These are phyloP conservation scores for Leptatherina wallacei DNA, from an alignment of 2,797 vertebrate genomes.

Conservation along the genomic window DNA sequence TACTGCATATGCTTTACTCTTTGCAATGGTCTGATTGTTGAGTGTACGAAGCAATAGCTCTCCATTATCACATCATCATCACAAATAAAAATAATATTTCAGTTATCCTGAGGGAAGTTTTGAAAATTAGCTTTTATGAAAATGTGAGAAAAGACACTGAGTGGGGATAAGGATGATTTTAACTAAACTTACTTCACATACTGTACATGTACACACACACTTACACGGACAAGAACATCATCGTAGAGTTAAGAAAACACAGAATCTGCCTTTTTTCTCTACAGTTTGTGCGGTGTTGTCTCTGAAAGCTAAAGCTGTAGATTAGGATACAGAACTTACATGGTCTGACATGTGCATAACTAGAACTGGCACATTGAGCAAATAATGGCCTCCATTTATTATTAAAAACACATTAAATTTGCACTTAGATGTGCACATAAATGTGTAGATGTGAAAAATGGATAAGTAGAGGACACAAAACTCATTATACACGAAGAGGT, in stretches of 20 bases:
- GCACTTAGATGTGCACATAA: background rate
- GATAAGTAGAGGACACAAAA: slow-evolving; percentile 8
- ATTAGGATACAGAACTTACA: background rate
- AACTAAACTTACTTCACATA: background rate
- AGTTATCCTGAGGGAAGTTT: background rate
- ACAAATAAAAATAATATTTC: background rate
- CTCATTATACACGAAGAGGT: background rate
- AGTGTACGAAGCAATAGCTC: background rate
- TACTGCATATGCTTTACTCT: background rate
- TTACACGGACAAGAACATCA: background rate
- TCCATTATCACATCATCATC: background rate
- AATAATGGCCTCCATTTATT: background rate
- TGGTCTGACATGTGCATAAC: background rate
- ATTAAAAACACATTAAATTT: slow-evolving; percentile 2
- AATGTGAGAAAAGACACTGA: background rate
- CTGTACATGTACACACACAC: background rate
- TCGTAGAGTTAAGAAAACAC: background rate
- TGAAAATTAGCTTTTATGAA: background rate
- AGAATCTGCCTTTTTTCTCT: background rate
- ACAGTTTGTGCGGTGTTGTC: background rate
- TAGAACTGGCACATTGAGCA: background rate
- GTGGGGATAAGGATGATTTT: background rate
- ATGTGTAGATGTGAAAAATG: background rate
- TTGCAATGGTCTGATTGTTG: background rate
- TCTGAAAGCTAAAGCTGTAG: background rate